Evolutionary conservation across 2,113 vertebrate genomes (phyloP), one percentile per base, ranked within the genome.

Genomic region (Lepus europaeus): DNA sequence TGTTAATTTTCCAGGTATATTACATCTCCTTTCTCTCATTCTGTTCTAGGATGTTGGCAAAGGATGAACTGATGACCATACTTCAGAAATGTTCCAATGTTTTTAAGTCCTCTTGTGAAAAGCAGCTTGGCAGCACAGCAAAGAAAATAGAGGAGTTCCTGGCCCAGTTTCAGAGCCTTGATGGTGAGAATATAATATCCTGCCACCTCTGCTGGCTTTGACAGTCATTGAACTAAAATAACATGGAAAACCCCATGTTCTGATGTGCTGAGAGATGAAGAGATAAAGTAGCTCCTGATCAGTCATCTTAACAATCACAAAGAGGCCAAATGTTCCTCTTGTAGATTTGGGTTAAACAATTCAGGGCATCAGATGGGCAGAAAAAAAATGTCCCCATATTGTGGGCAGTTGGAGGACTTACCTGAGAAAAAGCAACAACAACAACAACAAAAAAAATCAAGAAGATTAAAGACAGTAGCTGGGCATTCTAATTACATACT

Each of bases 11-110:
- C 61, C 61, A n/a, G 0, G 2, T 95, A 92, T 76, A 68, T 95
- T 93, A 88, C 33, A 93, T 92, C 49, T 92, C 39, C 73, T 97
- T 64, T 96, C 91, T 96, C 79, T 94, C 87, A 94, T 95, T 97
- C 72, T 98, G 27, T 98, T 79, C 92, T 91, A 99, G 99, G 97
- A 99, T 99, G 99, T 96, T 99, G 98, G 99, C 99, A 88, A 99
- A 99, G 96, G 99, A 99, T 68, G 99, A 99, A 97, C 98, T 99
- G 94, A 96, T 99, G 87, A 87, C 91, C 84, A 97, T 98, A 93
- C 98, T 99, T 59, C 97, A 98, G 91, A 99, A 97, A 49, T 99
- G 99, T 98, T 93, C 96, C 33, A 98, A 98, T 49, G 98, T 99
- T 94, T 97, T 99, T 95, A 97, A 97, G 96, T 97, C 97, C 16